Conservation (phyloP, 2,888 invertebrate genomes). For the Lampropteryx suffumata region DNA sequence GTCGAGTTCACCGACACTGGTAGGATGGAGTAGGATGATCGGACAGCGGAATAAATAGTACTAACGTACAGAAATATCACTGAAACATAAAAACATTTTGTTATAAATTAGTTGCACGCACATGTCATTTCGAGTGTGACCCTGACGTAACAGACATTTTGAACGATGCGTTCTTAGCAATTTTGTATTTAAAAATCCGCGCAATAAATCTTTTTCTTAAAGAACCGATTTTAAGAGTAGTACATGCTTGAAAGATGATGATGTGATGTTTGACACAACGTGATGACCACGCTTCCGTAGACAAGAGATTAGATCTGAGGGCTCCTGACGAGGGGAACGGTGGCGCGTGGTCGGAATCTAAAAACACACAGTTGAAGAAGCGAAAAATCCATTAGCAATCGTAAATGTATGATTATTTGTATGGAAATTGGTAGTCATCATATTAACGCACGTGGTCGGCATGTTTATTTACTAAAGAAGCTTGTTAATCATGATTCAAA, state of each 20-base stretch:
- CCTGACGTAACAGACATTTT: too few species aligned
- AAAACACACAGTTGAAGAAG: constrained; percentile 10
- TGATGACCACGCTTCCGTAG: constrained; percentile 28
- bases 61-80: constrained; percentile 1
- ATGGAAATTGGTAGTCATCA: constrained; percentile 7
- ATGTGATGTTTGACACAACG: constrained; percentile 15
- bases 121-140: background rate
- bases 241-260: background rate
- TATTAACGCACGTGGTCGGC: constrained; percentile 7
- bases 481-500: constrained; percentile 17
- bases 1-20: constrained; percentile 42
- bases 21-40: constrained; percentile 17
- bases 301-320: constrained; percentile 31
- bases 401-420: constrained; percentile 16
- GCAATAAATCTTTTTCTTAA: background rate
- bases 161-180: background rate
- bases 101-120: background rate
- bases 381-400: constrained; percentile 13
- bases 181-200: background rate
- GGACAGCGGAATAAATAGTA: constrained; percentile 4
- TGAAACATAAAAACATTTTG: background rate
- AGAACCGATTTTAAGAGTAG: background rate
- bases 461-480: constrained; percentile 20
- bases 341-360: constrained; percentile 23
- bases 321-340: constrained; percentile 27